These are phyloP conservation scores for Philotrypesis tridentata DNA, from an alignment of 1,140 invertebrate species.

Conservation along the genomic window DNA sequence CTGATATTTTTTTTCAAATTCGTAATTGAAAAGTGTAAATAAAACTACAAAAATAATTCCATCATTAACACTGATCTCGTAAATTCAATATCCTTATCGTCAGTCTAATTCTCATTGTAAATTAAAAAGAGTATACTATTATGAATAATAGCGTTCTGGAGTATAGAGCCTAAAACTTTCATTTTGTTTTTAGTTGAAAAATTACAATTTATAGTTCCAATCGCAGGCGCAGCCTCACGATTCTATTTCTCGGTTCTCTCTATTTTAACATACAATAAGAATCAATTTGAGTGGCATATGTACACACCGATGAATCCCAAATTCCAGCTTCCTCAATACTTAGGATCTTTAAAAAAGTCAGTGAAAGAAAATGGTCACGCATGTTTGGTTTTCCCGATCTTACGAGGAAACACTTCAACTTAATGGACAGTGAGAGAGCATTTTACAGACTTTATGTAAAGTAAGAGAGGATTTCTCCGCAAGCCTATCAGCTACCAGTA, in stretches of 20 bases:
- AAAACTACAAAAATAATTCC: not conserved
- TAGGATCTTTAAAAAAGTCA: not conserved
- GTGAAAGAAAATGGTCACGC: not conserved
- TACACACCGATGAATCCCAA: not conserved
- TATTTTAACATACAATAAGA: conserved; percentile 3
- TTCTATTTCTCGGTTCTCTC: not conserved
- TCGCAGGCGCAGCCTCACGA: not conserved
- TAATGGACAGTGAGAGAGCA: conserved; percentile 10
- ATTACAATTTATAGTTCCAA: not conserved
- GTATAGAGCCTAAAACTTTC: too few relatives aligned
- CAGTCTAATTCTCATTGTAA: not conserved
- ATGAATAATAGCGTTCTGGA: too few relatives aligned
- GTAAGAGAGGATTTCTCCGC: not conserved
- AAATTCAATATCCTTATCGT: not conserved
- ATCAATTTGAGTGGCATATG: not conserved
- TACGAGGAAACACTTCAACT: not conserved
- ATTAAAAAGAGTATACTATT: not conserved
- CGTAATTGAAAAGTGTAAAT: not conserved
- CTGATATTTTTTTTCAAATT: not conserved
- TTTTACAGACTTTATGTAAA: conserved; percentile 31
- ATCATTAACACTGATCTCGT: not conserved
- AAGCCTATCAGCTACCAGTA: conserved; percentile 62
- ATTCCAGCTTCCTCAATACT: not conserved
- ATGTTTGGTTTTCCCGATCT: not conserved
- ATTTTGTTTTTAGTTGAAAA: not conserved